Evolutionary conservation across 2,888 invertebrate genomes (phyloP).

Genomic region (Parnassius mnemosyne): DNA sequence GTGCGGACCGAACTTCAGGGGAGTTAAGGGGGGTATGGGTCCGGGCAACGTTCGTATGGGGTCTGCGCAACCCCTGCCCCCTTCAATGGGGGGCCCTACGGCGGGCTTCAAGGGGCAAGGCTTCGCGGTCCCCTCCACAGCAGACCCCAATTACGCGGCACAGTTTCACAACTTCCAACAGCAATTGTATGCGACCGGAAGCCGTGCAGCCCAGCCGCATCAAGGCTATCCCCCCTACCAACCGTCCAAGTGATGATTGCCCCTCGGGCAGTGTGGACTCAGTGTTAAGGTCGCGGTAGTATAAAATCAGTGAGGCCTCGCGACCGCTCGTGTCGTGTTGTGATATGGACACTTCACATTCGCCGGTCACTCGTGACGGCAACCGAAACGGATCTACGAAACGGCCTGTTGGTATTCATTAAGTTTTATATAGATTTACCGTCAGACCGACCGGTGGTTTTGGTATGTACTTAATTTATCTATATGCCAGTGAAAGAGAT

Average conservation of each 20-base stretch:
- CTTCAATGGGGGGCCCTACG: conserved; percentile 86
- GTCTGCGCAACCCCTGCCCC: conserved; percentile 87
- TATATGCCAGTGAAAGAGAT: conserved; percentile 45
- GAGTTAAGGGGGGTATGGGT: conserved; percentile 59
- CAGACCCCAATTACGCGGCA: conserved; percentile 95
- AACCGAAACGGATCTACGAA: conserved; percentile 32
- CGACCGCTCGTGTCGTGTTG: conserved; percentile 11
- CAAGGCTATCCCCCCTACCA: conserved; percentile 71
- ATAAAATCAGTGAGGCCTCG: conserved; percentile 3
- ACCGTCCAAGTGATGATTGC: conserved; percentile 71
- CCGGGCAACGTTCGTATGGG: conserved; percentile 60
- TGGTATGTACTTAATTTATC: conserved; percentile 43
- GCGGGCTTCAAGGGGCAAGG: conserved; percentile 87
- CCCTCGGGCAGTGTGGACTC: conserved; percentile 29
- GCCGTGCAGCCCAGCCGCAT: conserved; percentile 68
- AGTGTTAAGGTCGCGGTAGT: conserved; percentile 27
- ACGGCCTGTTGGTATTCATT: conserved; percentile 37
- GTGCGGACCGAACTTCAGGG: conserved; percentile 67
- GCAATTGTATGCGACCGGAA: conserved; percentile 92
- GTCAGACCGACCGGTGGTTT: conserved; percentile 16
- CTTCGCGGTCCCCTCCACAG: conserved; percentile 91
- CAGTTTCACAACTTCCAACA: conserved; percentile 98
- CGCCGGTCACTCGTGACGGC: conserved; percentile 20
- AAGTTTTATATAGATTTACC: conserved; percentile 29
- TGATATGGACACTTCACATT: conserved; percentile 28